phyloP scores from a whole-genome alignment of 2,888 invertebrate genomes.

The Epinotia ramella region DNA sequence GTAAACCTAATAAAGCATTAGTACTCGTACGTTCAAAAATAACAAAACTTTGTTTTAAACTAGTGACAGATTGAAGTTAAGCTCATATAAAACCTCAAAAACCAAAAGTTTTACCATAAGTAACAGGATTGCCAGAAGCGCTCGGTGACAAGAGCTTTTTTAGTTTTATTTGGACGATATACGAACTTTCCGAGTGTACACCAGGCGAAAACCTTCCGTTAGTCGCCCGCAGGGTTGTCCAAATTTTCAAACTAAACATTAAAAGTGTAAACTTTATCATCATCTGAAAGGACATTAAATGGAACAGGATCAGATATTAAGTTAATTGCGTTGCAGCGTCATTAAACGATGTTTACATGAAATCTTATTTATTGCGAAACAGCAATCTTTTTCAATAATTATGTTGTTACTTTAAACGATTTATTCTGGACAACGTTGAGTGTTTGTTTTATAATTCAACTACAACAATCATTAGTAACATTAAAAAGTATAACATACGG shows the following conservation, averaged over 20 bases:
- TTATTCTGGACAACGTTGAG: too few relatives aligned
- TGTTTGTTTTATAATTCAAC: too few relatives aligned
- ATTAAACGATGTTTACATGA: not conserved
- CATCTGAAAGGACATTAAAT: not conserved
- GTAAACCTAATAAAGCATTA: too few relatives aligned
- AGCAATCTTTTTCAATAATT: not conserved
- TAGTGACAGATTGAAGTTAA: not conserved
- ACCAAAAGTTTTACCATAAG: slow-evolving; percentile 30
- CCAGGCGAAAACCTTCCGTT: slow-evolving; percentile 31
- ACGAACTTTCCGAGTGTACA: slow-evolving; percentile 36
- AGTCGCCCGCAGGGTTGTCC: slow-evolving; percentile 25
- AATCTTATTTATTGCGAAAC: not conserved
- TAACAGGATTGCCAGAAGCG: slow-evolving; percentile 21
- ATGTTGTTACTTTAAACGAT: too few relatives aligned
- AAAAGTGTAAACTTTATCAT: not conserved
- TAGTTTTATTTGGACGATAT: slow-evolving; percentile 37
- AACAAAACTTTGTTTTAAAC: not conserved
- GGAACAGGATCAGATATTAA: not conserved
- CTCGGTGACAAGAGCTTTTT: slow-evolving; percentile 39
- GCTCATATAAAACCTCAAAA: slow-evolving; percentile 9
- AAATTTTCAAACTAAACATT: not conserved
- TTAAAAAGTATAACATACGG: too few relatives aligned
- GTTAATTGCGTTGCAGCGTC: not conserved
- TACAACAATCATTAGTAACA: too few relatives aligned
- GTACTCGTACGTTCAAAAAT: not conserved